Base-by-base conservation (phyloP, 2,797 vertebrate genomes). In the Eulemur coronatus region DNA sequence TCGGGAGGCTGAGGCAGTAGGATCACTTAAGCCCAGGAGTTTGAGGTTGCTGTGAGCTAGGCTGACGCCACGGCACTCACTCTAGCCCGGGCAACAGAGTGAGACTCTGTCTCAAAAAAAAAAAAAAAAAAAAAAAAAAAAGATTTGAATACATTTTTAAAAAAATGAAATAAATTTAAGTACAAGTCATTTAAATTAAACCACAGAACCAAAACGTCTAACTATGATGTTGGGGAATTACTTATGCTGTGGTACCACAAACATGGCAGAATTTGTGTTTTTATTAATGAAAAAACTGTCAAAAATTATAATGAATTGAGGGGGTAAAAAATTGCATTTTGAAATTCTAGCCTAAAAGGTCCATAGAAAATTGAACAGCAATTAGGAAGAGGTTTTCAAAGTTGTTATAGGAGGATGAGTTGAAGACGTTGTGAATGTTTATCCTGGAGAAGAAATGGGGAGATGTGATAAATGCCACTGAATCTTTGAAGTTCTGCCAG, bases 111-210 rank as follows among this genome's bases (percentile, higher is more conserved):
- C n/a, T n/a, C n/a, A n/a, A n/a, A n/a, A n/a, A n/a, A n/a, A n/a
- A n/a, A n/a, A n/a, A n/a, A n/a, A n/a, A n/a, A 41, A n/a, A n/a
- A n/a, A n/a, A n/a, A n/a, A n/a, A n/a, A n/a, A n/a, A n/a, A n/a
- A n/a, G n/a, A n/a, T n/a, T n/a, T n/a, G n/a, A n/a, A 24, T 80
- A 63, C 17, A 35, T 72, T 91, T 79, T 69, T 24, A 6, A 12
- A 67, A 67, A 91, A 84, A 61, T 85, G 50, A 92, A 91, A 43
- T 65, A 65, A 88, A 52, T 75, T 26, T 94, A 38, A 95, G 17
- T 14, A 92, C 26, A 93, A 91, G 57, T 82, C n/a, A 76, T 67
- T 65, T 93, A 84, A 90, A 63, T 89, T 84, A 87, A 93, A 52
- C 28, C 57, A 82, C 4, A 84, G 12, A 84, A 35, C 22, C 30